Evolutionary conservation across 2,113 vertebrate species (phyloP).

Genomic region (Grus americana): DNA sequence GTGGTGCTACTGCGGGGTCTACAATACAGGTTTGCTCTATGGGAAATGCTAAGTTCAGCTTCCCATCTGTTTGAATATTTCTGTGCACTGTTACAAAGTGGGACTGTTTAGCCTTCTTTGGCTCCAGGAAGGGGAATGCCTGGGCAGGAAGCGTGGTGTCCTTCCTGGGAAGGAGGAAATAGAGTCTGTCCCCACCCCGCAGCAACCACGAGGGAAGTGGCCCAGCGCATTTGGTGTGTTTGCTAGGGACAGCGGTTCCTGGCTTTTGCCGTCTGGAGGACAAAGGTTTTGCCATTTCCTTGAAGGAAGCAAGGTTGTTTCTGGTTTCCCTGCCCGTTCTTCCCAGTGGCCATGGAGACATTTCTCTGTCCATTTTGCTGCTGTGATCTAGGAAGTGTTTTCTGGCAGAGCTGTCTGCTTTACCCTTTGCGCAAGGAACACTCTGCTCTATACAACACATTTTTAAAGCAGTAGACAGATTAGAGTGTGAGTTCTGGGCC

Average conservation of each 20-base stretch:
- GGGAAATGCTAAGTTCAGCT: not conserved
- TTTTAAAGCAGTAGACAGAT: not conserved
- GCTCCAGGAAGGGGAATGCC: not conserved
- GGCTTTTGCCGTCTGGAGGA: not conserved
- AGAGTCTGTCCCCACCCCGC: fast-evolving
- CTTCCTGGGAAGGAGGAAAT: not conserved
- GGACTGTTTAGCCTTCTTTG: not conserved
- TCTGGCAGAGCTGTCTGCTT: not conserved
- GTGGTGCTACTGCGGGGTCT: not conserved
- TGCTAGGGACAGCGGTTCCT: not conserved
- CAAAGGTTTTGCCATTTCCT: not conserved
- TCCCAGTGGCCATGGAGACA: fast-evolving
- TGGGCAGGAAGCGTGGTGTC: not conserved
- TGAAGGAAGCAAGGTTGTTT: not conserved
- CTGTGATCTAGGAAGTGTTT: not conserved
- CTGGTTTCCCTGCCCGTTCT: not conserved
- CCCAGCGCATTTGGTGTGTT: fast-evolving
- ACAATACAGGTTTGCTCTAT: fast-evolving
- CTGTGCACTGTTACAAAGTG: not conserved
- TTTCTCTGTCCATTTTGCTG: not conserved
- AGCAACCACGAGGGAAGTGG: not conserved
- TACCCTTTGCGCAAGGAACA: not conserved
- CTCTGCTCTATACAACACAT: not conserved
- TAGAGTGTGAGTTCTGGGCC: not conserved
- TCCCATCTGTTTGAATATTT: not conserved